Percentiles rank a stretch among this genome's conserved stretches.
Conservation (phyloP, 1,140 invertebrate genomes). For the Megalonaias nervosa region DNA sequence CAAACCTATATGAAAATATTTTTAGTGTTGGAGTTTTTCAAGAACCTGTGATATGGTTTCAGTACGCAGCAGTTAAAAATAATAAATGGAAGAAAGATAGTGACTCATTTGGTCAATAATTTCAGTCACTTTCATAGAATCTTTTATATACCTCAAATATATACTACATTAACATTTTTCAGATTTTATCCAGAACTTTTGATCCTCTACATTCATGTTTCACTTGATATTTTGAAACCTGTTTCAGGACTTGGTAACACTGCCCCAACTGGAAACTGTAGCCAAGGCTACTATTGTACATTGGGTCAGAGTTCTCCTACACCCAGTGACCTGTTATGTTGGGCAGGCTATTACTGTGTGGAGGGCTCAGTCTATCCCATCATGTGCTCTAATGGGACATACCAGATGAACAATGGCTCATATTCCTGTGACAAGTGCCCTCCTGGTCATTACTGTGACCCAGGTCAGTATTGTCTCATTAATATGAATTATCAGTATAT, state of each 20-base stretch:
- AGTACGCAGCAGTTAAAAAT: too few species aligned
- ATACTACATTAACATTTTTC: too few species aligned
- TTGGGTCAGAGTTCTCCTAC: conserved; percentile 60
- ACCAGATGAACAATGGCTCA: conserved; percentile 56
- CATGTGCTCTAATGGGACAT: conserved; percentile 64
- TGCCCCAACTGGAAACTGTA: conserved; percentile 50
- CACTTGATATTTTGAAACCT: background rate
- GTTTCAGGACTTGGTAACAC: conserved; percentile 55
- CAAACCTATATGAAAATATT: too few species aligned
- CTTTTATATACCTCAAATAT: too few species aligned
- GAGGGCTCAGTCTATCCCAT: conserved; percentile 50
- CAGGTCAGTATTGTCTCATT: background rate
- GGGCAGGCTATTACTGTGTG: conserved; percentile 58
- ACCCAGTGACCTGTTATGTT: conserved; percentile 58
- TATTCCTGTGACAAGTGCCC: conserved; percentile 57
- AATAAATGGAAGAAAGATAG: too few species aligned
- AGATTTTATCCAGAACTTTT: too few species aligned
- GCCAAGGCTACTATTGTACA: conserved; percentile 67
- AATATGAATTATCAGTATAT: too few species aligned
- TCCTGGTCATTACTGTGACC: conserved; percentile 65
- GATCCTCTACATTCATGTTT: too few species aligned
- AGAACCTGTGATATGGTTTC: too few species aligned
- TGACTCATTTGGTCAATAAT: too few species aligned
- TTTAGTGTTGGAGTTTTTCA: too few species aligned
- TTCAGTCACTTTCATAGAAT: too few species aligned